These are phyloP conservation scores for Deroplatys truncata DNA, from an alignment of 2,888 invertebrate species.

Conservation along the genomic window DNA sequence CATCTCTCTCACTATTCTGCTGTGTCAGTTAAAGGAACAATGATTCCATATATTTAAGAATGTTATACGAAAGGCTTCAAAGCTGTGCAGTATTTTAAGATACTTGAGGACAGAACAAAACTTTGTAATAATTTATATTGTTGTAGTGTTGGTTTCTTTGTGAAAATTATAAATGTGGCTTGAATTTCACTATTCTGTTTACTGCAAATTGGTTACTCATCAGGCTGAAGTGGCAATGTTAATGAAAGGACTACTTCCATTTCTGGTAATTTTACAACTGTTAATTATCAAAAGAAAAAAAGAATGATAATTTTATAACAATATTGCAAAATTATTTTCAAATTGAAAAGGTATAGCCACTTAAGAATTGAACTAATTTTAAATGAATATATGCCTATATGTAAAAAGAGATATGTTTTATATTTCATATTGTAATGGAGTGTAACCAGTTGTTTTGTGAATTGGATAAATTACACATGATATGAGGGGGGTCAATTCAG, in stretches of 20 bases:
- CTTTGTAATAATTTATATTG: background rate
- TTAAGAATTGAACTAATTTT: background rate
- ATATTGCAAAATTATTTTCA: background rate
- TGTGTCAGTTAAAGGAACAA: background rate
- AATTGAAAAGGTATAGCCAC: background rate
- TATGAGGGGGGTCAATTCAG: background rate
- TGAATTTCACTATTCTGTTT: background rate
- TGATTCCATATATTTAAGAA: background rate
- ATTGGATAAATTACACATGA: background rate
- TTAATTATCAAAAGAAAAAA: background rate
- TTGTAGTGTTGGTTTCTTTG: background rate
- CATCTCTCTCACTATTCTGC: background rate
- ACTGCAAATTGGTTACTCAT: background rate
- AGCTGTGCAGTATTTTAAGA: background rate
- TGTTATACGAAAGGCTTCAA: background rate
- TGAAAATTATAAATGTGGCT: background rate
- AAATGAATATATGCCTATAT: background rate
- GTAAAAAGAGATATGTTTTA: background rate
- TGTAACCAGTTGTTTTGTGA: background rate
- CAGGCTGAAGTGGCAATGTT: background rate
- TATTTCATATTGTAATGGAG: background rate
- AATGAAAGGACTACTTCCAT: background rate
- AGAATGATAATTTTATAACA: background rate
- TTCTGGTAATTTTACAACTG: background rate
- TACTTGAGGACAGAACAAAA: background rate